Evolutionary conservation across 2,888 invertebrate genomes (phyloP), one percentile per base, ranked within the genome.

Genomic region (Stenolophus ochropezus): DNA sequence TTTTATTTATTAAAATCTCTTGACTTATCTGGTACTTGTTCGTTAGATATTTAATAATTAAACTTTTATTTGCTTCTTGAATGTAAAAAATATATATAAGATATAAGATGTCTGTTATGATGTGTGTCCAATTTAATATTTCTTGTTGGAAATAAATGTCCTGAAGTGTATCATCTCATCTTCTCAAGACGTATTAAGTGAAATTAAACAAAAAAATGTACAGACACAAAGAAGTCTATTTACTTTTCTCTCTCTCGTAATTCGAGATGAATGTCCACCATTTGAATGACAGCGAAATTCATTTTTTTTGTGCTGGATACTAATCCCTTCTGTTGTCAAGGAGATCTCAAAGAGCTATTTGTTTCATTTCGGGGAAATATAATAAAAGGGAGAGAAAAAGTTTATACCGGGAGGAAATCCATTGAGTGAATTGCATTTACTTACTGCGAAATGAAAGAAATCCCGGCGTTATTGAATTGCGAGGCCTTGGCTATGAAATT

Each of bases 351-450:
- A 77, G 42, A 77, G 27, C 56, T 58, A 58, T 77, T 77, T 77
- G 76, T 77, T 77, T 77, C 76, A 77, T 77, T 58, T 77, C 33
- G 58, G n/a, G 21, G 49, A 78, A 78, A 65, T 58, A 77, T 77
- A 77, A 78, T 78, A 78, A 78, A 65, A 69, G 65, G 33, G 33
- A 69, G 65, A 69, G 21, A 69, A 69, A 69, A 61, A 61, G 21
- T 21, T 33, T 56, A 53, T 23, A 20, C 20, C 16, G 20, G 75
- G 42, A 56, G 53, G 49, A 23, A 61, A 21, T 47, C 61, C 77
- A 78, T 78, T 78, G 49, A 78, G 18, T 6, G 65, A 78, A 78
- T 65, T 78, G 78, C 78, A 78, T 78, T 78, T 78, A 78, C 78
- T 78, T 78, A 78, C 23, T 21, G 53, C 25, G 25, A 78, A 78